These are phyloP conservation scores for Globodera ellingtonae DNA, from an alignment of 1,140 invertebrate genomes.

Conservation along the genomic window DNA sequence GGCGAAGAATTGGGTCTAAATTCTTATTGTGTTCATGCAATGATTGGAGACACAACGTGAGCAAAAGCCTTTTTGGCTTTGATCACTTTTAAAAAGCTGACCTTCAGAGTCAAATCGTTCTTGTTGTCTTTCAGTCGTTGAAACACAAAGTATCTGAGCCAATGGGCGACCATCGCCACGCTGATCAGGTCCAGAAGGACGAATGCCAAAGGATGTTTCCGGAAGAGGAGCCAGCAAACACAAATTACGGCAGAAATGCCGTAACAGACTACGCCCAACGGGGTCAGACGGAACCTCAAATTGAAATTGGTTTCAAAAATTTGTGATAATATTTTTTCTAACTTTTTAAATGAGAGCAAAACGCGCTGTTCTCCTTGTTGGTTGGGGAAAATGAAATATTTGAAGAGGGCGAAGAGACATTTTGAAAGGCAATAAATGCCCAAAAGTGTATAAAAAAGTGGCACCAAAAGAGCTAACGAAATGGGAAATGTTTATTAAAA, in stretches of 20 bases:
- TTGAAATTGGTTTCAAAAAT: background rate
- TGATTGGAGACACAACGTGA: too few relatives aligned
- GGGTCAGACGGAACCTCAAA: background rate
- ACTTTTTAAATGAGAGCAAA: background rate
- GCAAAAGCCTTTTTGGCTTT: too few relatives aligned
- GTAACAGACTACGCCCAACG: background rate
- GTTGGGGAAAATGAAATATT: background rate
- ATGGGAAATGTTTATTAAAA: background rate
- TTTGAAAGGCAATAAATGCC: background rate
- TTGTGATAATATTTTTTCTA: background rate
- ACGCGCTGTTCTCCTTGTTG: background rate
- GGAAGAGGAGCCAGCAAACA: background rate
- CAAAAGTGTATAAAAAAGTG: background rate
- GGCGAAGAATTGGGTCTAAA: too few relatives aligned
- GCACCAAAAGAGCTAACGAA: background rate
- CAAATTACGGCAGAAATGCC: background rate
- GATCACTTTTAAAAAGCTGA: too few relatives aligned
- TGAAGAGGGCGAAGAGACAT: background rate
- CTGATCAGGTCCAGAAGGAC: background rate
- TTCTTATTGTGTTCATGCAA: too few relatives aligned
- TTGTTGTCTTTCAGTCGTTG: too few relatives aligned
- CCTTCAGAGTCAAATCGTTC: too few relatives aligned
- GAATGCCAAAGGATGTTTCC: background rate
- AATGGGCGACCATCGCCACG: too few relatives aligned
- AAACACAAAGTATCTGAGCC: too few relatives aligned